Base-by-base conservation (phyloP, 2,797 vertebrate genomes). In the Malacoraja senta region DNA sequence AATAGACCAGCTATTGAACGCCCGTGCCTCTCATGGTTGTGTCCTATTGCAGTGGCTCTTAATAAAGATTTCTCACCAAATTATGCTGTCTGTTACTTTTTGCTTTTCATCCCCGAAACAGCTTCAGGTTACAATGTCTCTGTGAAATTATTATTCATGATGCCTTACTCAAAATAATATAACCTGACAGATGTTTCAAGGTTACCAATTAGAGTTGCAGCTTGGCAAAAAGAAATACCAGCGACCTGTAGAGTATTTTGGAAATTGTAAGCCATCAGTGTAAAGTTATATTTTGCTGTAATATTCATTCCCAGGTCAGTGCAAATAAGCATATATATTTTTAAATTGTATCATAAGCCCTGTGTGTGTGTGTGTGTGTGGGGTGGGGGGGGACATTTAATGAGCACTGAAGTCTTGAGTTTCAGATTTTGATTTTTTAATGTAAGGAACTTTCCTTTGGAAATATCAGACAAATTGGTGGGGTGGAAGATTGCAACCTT, bases 1-100 rank as follows among this genome's bases (percentile, higher is more conserved):
- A 95, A 94, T 12, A 0, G 94, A 95, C 94, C 94, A 94, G 94
- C 94, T 95, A 96, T 96, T 95, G 96, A 96, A 96, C 96, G 95
- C 96, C 96, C 95, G 95, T 94, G 94, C 94, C 94, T 93, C 93
- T 93, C 91, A 93, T 95, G 94, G 94, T 93, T 95, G 94, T 95
- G 95, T 96, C 94, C 94, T 94, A 71, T 95, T 95, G 94, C 94
- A 94, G 86, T 35, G 10, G 88, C 94, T 96, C 96, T 97, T 96
- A 96, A 96, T 96, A 96, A 96, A 96, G 38, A 21, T 95, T 94
- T 95, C 94, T 95, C 80, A 94, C 94, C 32, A 9, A 90, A 95
- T 94, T 94, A 94, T 78, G 93, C 95, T 95, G 95, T 95, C 94
- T 84, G 93, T 94, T 4, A n/a, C 93, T 95, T 93, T 94, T 93